Conservation (phyloP, 2,888 invertebrate genomes). For the Oligia latruncula region DNA sequence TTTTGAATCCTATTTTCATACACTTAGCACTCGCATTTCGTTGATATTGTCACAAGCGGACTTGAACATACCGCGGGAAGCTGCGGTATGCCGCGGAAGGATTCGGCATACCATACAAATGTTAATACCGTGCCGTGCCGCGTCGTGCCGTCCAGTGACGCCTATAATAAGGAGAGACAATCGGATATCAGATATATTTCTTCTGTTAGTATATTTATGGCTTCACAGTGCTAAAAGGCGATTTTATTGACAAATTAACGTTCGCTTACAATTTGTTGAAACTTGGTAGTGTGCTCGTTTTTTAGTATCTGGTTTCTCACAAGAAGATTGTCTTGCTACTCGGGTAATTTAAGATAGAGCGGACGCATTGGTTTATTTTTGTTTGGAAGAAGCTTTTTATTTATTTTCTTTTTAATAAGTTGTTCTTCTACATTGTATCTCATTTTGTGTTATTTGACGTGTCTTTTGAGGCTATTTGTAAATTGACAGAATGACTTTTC, state of each 20-base stretch:
- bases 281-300: constrained; percentile 23
- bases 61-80: background rate
- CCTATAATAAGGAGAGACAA: constrained; percentile 14
- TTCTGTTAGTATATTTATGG: constrained; percentile 37
- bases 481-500: background rate
- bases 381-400: background rate
- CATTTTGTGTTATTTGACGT: background rate
- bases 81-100: background rate
- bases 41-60: background rate
- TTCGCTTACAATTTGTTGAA: constrained; percentile 40
- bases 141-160: background rate
- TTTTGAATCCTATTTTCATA: background rate
- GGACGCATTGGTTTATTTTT: constrained; percentile 13
- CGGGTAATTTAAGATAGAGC: constrained; percentile 30
- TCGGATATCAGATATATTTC: constrained; percentile 25
- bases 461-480: background rate
- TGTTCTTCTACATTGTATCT: background rate
- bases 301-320: constrained; percentile 15
- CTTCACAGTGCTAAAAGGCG: constrained; percentile 39
- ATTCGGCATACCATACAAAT: background rate
- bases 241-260: constrained; percentile 60
- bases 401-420: background rate
- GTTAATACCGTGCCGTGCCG: background rate
- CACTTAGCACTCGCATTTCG: background rate
- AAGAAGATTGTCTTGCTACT: constrained; percentile 3